Percentiles rank a stretch among this genome's conserved stretches.
Conservation (phyloP, 2,888 invertebrate genomes). For the Clunio marinus region DNA sequence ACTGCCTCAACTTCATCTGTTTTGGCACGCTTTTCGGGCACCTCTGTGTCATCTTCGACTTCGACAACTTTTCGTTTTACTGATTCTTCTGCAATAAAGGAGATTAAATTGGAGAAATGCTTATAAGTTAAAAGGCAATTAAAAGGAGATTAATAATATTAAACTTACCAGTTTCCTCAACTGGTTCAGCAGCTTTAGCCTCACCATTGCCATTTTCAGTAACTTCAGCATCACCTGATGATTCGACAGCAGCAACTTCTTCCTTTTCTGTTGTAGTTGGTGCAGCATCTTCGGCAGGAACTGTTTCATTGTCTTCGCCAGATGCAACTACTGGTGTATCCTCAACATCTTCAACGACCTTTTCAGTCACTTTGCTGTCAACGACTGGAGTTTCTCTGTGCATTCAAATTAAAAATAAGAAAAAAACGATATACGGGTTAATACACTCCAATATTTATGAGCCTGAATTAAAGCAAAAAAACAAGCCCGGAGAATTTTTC, state of each 20-base stretch:
- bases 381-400: constrained; percentile 20
- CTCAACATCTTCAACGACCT: constrained; percentile 15
- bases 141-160: neutral
- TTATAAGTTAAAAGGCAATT: neutral
- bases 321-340: constrained; percentile 13
- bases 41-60: neutral
- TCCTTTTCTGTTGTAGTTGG: neutral
- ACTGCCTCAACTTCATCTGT: constrained; percentile 2
- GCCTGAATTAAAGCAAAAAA: neutral
- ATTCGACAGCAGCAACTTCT: neutral
- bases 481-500: constrained; percentile 23
- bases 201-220: constrained; percentile 9
- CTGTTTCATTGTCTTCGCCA: neutral
- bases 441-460: neutral
- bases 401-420: neutral
- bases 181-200: neutral
- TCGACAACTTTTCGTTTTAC: constrained; percentile 28
- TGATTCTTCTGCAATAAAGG: constrained; percentile 5
- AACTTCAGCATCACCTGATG: constrained; percentile 1
- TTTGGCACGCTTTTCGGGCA: constrained; percentile 24
- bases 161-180: constrained; percentile 1
- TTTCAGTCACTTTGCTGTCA: constrained; percentile 17
- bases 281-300: neutral
- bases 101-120: neutral
- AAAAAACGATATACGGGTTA: neutral